Evolutionary conservation across 1,140 invertebrate genomes (phyloP).

Genomic region (Leptinotarsa texana): DNA sequence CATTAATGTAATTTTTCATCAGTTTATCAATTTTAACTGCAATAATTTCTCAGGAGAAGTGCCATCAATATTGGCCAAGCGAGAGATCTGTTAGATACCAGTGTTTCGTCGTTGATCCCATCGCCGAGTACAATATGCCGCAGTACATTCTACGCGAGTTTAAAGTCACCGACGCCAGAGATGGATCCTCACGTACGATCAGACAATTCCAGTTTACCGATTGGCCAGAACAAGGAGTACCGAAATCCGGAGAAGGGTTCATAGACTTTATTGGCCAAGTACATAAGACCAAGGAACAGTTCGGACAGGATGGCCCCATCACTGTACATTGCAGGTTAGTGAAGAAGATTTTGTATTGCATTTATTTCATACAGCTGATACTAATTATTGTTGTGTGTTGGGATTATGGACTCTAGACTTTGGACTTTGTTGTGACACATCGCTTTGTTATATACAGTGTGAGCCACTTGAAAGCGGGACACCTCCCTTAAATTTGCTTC

Average conservation of each 20-base stretch:
- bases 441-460: too few relatives aligned
- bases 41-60: constrained; percentile 79
- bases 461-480: too few relatives aligned
- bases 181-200: constrained; percentile 94
- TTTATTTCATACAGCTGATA: too few relatives aligned
- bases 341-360: neutral
- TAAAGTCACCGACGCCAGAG: constrained; percentile 89
- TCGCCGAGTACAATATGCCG: constrained; percentile 99
- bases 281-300: constrained; percentile 99
- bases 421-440: too few relatives aligned
- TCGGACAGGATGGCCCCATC: constrained; percentile 98
- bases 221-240: constrained; percentile 98
- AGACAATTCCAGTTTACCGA: constrained; percentile 99
- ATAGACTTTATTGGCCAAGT: constrained; percentile 99
- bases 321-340: constrained; percentile 94
- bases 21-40: too few relatives aligned
- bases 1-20: too few relatives aligned
- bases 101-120: constrained; percentile 97
- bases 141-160: constrained; percentile 98
- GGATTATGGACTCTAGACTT: too few relatives aligned
- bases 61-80: constrained; percentile 98
- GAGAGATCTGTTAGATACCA: constrained; percentile 94
- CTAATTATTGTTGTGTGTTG: too few relatives aligned
- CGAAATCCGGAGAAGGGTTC: constrained; percentile 96
- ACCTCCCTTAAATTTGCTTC: too few relatives aligned